These are phyloP conservation scores for Rhabdophis nuchalis DNA, from an alignment of 2,797 vertebrate genomes.

Conservation along the genomic window DNA sequence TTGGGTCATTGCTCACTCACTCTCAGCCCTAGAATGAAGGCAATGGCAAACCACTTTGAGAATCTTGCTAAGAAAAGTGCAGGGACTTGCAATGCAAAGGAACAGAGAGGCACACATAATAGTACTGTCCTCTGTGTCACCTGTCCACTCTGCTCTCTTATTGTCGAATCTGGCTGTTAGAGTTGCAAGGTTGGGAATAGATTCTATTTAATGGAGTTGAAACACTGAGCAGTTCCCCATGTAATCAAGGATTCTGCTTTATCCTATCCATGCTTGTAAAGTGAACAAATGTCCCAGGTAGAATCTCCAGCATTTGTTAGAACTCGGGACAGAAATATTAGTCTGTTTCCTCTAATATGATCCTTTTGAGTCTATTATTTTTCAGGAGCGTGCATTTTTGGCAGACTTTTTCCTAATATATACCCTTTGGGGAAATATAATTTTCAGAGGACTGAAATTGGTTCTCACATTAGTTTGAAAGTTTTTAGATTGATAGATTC, in stretches of 20 bases:
- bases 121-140: neutral
- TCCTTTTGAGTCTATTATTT: neutral
- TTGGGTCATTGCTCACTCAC: neutral
- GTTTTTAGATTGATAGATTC: neutral
- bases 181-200: neutral
- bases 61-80: neutral
- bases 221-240: neutral
- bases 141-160: neutral
- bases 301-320: neutral
- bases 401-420: neutral
- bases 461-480: neutral
- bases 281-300: neutral
- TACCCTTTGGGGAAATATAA: neutral
- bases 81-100: neutral
- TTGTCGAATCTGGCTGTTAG: neutral
- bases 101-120: neutral
- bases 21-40: neutral
- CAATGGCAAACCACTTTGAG: neutral
- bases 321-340: neutral
- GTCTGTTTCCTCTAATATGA: neutral
- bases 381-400: slow-evolving; percentile 7
- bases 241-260: neutral
- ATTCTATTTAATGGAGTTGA: neutral
- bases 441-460: neutral
- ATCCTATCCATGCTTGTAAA: neutral